These are phyloP conservation scores for Galleria mellonella DNA, from an alignment of 1,140 invertebrate genomes.

Conservation along the genomic window DNA sequence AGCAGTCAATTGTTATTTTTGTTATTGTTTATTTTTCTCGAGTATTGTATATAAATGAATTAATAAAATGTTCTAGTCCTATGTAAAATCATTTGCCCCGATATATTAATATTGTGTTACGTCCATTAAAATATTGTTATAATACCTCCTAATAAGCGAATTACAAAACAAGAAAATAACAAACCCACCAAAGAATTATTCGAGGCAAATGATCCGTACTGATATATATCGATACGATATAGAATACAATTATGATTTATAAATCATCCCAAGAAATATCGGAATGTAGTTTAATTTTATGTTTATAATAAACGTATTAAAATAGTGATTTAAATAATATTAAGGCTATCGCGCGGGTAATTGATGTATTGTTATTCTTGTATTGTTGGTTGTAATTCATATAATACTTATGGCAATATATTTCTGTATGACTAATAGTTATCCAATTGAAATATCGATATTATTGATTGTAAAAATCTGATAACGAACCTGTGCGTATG, in stretches of 20 bases:
- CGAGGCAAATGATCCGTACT: not conserved
- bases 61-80: conserved; percentile 7
- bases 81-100: conserved; percentile 5
- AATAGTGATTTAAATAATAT: too few relatives aligned
- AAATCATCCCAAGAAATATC: not conserved
- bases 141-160: not conserved
- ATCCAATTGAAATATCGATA: too few relatives aligned
- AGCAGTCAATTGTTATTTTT: too few relatives aligned
- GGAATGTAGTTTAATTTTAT: not conserved
- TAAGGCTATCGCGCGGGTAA: too few relatives aligned
- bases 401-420: too few relatives aligned
- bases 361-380: too few relatives aligned
- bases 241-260: not conserved
- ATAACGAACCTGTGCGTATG: too few relatives aligned
- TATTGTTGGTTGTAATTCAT: too few relatives aligned
- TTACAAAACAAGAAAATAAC: too few relatives aligned
- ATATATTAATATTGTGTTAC: not conserved
- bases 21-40: conserved; percentile 27
- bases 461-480: too few relatives aligned
- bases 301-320: too few relatives aligned
- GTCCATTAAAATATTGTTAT: not conserved
- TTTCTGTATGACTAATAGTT: too few relatives aligned
- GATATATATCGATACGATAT: not conserved
- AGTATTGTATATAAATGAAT: not conserved
- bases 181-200: not conserved